Percentiles rank a stretch among this genome's conserved stretches.
Conservation (phyloP, 2,888 invertebrate genomes). For the Glomeris marginata region DNA sequence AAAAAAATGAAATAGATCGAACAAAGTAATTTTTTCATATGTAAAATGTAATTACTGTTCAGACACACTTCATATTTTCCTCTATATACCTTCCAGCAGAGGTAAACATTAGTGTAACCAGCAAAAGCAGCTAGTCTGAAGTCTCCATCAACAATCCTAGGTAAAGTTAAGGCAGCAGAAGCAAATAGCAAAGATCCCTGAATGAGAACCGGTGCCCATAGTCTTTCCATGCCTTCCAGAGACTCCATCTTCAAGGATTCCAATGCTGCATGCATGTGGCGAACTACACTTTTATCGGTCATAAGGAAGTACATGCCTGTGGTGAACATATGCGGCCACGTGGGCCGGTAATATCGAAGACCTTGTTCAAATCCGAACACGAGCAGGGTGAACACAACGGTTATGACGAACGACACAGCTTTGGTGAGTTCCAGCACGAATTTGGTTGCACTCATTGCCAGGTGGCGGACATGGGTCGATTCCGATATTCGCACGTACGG, state of each 20-base stretch:
- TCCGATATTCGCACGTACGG: slow-evolving; percentile 57
- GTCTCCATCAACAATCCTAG: slow-evolving; percentile 38
- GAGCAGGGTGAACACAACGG: slow-evolving; percentile 56
- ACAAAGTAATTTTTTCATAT: too few species aligned
- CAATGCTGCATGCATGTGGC: slow-evolving; percentile 44
- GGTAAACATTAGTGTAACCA: slow-evolving; percentile 47
- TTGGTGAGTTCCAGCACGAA: slow-evolving; percentile 68
- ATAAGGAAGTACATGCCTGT: slow-evolving; percentile 55
- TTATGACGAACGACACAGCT: slow-evolving; percentile 61
- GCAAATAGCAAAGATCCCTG: slow-evolving; percentile 39
- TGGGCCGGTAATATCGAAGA: slow-evolving; percentile 54
- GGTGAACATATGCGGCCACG: slow-evolving; percentile 45
- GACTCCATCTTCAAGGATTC: slow-evolving; percentile 43
- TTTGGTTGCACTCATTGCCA: slow-evolving; percentile 66
- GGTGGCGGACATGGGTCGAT: slow-evolving; percentile 54
- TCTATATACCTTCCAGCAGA: slow-evolving; percentile 36
- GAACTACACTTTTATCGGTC: slow-evolving; percentile 50
- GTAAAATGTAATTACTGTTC: too few species aligned
- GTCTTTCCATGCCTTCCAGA: slow-evolving; percentile 52
- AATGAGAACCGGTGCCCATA: slow-evolving; percentile 52
- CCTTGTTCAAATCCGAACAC: slow-evolving; percentile 61
- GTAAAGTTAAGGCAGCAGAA: slow-evolving; percentile 40
- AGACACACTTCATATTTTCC: neutral
- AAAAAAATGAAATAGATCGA: too few species aligned
- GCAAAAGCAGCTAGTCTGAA: slow-evolving; percentile 43